A percentile compares a stretch with the other conserved stretches of the same genome.
Evolutionary conservation across 2,113 vertebrate species (phyloP).

Genomic region (Otus sunia): DNA sequence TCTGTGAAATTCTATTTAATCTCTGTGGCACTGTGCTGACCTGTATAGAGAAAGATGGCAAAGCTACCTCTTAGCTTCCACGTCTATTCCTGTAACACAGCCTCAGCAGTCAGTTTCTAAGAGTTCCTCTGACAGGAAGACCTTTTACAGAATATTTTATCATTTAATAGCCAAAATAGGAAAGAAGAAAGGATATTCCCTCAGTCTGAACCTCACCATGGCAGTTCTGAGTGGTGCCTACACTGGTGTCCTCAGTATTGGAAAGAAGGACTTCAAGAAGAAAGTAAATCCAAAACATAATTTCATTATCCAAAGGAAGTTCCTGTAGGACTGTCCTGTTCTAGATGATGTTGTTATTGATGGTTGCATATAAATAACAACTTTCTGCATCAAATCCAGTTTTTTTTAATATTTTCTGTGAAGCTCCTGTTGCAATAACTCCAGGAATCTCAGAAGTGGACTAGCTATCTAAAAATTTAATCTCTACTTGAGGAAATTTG

Average conservation of each 20-base stretch:
- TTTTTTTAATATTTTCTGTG: neutral
- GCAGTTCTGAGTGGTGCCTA: neutral
- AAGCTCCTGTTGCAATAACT: neutral
- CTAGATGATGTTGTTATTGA: neutral
- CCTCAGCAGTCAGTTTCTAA: constrained; percentile 41
- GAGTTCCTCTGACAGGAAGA: neutral
- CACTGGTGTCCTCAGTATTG: neutral
- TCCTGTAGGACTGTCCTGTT: neutral
- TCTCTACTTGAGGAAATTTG: neutral
- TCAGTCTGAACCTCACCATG: neutral
- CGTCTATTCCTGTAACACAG: constrained; percentile 14
- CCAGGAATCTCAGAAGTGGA: neutral
- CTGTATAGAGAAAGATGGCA: constrained; percentile 27
- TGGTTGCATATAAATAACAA: neutral
- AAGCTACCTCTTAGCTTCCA: constrained; percentile 8
- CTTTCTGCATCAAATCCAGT: neutral
- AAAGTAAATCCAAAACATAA: neutral
- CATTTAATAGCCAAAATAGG: constrained; percentile 28
- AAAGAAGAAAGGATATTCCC: neutral
- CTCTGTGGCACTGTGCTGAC: constrained; percentile 7
- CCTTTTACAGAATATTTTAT: neutral
- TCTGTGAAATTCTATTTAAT: constrained; percentile 48
- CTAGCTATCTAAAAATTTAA: neutral
- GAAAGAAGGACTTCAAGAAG: neutral
- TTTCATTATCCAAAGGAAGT: neutral